phyloP scores from a whole-genome alignment of 2,888 invertebrate genomes.

The Chloroclysta siterata region DNA sequence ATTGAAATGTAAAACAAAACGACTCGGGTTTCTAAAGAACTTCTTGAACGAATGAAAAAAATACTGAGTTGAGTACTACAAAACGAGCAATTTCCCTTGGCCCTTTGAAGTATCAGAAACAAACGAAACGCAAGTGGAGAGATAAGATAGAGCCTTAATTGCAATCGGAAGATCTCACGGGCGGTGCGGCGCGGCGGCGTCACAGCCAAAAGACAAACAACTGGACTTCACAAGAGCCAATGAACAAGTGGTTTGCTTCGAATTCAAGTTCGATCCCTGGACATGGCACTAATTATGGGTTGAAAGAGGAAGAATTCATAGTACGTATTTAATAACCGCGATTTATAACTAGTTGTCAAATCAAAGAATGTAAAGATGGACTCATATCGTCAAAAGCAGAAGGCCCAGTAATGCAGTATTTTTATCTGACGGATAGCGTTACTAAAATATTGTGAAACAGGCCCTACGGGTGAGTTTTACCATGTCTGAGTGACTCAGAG shows the following conservation, averaged over 20 bases:
- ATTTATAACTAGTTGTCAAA: no score
- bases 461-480: no score
- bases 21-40: slow-evolving; percentile 30
- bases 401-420: no score
- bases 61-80: slow-evolving; percentile 19
- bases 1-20: slow-evolving; percentile 35
- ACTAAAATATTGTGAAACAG: no score
- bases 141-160: slow-evolving; percentile 53
- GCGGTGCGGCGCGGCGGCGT: neutral
- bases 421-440: no score
- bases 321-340: no score
- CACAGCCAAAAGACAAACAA: slow-evolving; percentile 1
- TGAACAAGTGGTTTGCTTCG: neutral
- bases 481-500: no score
- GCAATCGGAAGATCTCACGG: slow-evolving; percentile 46
- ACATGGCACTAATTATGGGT: neutral
- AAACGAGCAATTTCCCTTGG: slow-evolving; percentile 38
- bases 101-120: slow-evolving; percentile 44
- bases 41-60: slow-evolving; percentile 35
- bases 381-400: no score
- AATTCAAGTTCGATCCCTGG: neutral
- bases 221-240: neutral
- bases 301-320: no score
- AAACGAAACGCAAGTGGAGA: slow-evolving; percentile 40
- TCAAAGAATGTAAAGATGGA: no score